Evolutionary conservation across 2,888 invertebrate species (phyloP).

Genomic region (Eulithis testata): DNA sequence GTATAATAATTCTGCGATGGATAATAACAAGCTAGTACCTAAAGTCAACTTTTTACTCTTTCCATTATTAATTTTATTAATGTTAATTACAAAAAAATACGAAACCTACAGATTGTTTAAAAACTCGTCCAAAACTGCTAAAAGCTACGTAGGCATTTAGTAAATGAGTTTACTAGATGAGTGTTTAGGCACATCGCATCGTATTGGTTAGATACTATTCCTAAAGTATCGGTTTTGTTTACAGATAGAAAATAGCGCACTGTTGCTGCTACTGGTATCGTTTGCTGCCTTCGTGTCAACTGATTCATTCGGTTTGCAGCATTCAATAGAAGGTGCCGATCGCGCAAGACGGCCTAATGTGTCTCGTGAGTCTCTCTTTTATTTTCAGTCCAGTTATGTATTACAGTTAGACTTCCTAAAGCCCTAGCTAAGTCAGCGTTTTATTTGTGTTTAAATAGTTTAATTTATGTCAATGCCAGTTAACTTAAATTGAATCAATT

Average conservation of each 20-base stretch:
- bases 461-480: no score
- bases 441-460: no score
- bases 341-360: conserved; percentile 25
- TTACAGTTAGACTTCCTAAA: no score
- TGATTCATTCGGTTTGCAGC: conserved; percentile 25
- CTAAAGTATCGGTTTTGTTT: conserved; percentile 4
- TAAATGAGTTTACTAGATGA: no score
- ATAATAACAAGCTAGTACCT: conserved; percentile 18
- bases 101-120: no score
- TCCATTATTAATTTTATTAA: not conserved
- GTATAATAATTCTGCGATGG: conserved; percentile 18
- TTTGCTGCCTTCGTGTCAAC: conserved; percentile 5
- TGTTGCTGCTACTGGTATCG: conserved; percentile 38
- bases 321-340: conserved; percentile 18
- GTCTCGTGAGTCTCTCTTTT: conserved; percentile 27
- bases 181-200: no score
- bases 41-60: conserved; percentile 13
- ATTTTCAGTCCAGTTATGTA: not conserved
- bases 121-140: no score
- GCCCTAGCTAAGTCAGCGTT: no score
- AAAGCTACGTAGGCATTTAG: no score
- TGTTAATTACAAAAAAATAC: not conserved
- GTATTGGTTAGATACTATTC: no score
- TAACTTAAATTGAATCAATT: not conserved
- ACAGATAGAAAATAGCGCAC: conserved; percentile 35